Evolutionary conservation across 2,888 invertebrate genomes (phyloP).

Genomic region (Lapara coniferarum): DNA sequence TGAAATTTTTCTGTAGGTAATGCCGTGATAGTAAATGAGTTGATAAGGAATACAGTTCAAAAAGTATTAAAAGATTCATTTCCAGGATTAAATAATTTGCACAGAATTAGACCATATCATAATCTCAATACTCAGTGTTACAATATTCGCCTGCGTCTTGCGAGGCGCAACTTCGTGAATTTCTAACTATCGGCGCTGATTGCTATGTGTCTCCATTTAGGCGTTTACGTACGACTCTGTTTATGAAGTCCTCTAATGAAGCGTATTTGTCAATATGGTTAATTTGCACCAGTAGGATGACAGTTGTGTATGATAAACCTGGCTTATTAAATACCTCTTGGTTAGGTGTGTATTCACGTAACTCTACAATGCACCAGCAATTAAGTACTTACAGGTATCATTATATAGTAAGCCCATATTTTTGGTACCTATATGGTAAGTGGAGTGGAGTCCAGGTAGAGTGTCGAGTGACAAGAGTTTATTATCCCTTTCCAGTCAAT

Average conservation of each 20-base stretch:
- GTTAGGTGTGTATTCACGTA: no score
- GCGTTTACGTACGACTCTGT: background rate
- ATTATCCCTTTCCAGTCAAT: no score
- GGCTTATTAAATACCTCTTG: background rate
- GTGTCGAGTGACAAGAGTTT: no score
- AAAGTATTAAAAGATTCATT: no score
- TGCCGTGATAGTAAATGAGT: no score
- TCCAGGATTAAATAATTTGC: background rate
- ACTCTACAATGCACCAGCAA: background rate
- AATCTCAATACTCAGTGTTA: background rate
- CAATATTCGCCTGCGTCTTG: background rate
- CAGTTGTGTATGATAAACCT: background rate
- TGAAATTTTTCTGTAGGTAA: no score
- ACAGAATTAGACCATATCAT: background rate
- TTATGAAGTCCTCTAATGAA: background rate
- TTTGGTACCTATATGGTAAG: no score
- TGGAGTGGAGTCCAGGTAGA: no score
- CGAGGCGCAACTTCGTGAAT: background rate
- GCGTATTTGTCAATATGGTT: background rate
- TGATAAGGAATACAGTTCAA: no score
- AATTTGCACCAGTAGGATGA: no score
- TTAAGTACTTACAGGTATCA: no score
- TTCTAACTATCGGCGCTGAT: background rate
- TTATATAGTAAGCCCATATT: no score
- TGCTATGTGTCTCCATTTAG: conserved; percentile 1